Base-by-base conservation (phyloP, 2,888 invertebrate genomes). In the Ornithoptera alexandrae region DNA sequence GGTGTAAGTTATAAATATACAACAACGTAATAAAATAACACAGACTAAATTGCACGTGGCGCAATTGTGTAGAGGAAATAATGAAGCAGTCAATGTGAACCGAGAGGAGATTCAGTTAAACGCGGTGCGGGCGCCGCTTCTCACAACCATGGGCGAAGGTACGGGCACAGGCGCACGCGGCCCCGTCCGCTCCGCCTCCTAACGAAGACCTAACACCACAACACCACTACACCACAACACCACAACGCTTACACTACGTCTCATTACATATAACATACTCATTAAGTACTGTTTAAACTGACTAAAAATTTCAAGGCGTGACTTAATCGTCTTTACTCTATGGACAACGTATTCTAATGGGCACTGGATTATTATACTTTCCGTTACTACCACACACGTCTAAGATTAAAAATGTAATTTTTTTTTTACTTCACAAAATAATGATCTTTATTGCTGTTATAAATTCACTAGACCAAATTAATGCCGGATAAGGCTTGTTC, bases 31-130 rank as follows among this genome's bases (percentile, higher is more conserved):
- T 89, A 88, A 70, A 70, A 90, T 92, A 92, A 91, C 90, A 92
- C 90, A 92, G 91, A 90, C 86, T 90, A 89, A 90, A 92, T 92
- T 92, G 92, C 92, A 92, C 91, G 84, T 84, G 87, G 85, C 87
- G 90, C 89, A 88, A 89, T 87, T 84, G 87, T 89, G 90, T 90
- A 90, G 87, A 87, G 89, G 88, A 88, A 88, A 88, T 83, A 84
- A 84, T 86, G 89, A 84, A 84, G 87, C 92, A 90, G 90, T 90
- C 90, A 86, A 86, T 89, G 46, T 46, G 89, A 90, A 88, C 89
- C 89, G 87, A 89, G 85, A 86, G 85, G 91, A 92, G 92, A 92
- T 91, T 91, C 92, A 88, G 85, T 84, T 79, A 62, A 42, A 39
- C 57, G 66, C 65, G 62, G 62, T 65, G 69, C 66, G 36, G 78